These are phyloP conservation scores for Nipponacmea schrenckii DNA, from an alignment of 2,888 invertebrate genomes.

Conservation along the genomic window DNA sequence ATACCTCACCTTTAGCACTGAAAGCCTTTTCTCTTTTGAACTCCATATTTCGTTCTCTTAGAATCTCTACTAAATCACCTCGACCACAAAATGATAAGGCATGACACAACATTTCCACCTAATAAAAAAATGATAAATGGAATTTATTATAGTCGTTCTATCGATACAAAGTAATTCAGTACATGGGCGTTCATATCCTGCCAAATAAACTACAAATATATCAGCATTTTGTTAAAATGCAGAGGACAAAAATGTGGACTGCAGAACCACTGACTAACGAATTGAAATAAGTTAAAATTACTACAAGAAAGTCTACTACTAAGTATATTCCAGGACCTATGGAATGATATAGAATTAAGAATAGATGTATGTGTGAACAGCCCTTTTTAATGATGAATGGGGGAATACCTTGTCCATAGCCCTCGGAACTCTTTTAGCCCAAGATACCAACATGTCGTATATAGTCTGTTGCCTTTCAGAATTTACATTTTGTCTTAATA, in stretches of 20 bases:
- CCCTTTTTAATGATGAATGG: too few species aligned
- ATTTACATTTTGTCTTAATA: conserved; percentile 57
- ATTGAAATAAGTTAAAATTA: too few species aligned
- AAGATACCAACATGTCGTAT: conserved; percentile 62
- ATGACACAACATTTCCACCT: conserved; percentile 53
- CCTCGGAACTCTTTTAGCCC: conserved; percentile 61
- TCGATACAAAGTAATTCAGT: not conserved
- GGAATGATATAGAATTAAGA: too few species aligned
- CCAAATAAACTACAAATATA: conserved; percentile 2
- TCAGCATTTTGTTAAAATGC: not conserved
- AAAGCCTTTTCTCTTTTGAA: conserved; percentile 41
- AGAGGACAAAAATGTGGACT: not conserved
- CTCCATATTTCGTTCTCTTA: conserved; percentile 48
- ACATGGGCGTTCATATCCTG: not conserved
- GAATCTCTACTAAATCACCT: conserved; percentile 51
- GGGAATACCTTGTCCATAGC: conserved; percentile 55
- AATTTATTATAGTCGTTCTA: not conserved
- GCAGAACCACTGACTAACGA: too few species aligned
- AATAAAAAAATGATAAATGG: not conserved
- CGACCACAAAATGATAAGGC: conserved; percentile 50
- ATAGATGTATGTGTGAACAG: too few species aligned
- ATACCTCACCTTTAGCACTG: conserved; percentile 42
- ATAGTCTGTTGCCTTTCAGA: conserved; percentile 51
- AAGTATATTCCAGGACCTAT: too few species aligned
- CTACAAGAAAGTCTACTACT: too few species aligned